Conservation (phyloP, 2,888 invertebrate species). For the Andrena praecox region DNA sequence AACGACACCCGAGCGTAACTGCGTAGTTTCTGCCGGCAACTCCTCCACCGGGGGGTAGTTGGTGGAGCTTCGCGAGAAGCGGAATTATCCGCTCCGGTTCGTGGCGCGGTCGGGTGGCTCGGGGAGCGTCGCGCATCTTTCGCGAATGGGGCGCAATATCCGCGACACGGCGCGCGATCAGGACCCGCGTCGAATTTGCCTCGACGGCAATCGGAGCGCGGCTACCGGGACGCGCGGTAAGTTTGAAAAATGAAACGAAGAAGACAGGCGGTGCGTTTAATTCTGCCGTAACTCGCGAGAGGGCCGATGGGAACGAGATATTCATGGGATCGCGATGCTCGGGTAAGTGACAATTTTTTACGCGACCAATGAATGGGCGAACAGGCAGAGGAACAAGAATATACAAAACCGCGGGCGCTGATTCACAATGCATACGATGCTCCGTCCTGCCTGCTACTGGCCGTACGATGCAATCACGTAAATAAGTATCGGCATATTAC, state of each 20-base stretch:
- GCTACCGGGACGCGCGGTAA: not conserved
- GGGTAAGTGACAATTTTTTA: constrained; percentile 61
- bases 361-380: constrained; percentile 65
- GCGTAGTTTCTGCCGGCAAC: constrained; percentile 79
- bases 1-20: constrained; percentile 80
- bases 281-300: constrained; percentile 54
- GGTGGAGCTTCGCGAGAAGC: constrained; percentile 10
- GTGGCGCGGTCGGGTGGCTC: not conserved
- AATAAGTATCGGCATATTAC: constrained; percentile 69
- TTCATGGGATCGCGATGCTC: constrained; percentile 53
- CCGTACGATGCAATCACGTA: constrained; percentile 55
- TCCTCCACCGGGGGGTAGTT: constrained; percentile 62
- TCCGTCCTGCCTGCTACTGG: constrained; percentile 34
- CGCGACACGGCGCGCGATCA: not conserved
- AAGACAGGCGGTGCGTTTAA: constrained; percentile 19
- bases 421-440: constrained; percentile 69
- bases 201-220: not conserved
- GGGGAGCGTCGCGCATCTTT: not conserved
- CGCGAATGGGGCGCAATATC: not conserved
- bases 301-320: constrained; percentile 24
- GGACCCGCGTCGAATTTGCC: constrained; percentile 4
- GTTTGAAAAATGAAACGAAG: not conserved
- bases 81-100: constrained; percentile 1
- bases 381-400: constrained; percentile 66
- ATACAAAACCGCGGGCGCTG: constrained; percentile 62